Evolutionary conservation across 1,140 invertebrate species (phyloP).

Genomic region (Pemphigus obesinymphae): DNA sequence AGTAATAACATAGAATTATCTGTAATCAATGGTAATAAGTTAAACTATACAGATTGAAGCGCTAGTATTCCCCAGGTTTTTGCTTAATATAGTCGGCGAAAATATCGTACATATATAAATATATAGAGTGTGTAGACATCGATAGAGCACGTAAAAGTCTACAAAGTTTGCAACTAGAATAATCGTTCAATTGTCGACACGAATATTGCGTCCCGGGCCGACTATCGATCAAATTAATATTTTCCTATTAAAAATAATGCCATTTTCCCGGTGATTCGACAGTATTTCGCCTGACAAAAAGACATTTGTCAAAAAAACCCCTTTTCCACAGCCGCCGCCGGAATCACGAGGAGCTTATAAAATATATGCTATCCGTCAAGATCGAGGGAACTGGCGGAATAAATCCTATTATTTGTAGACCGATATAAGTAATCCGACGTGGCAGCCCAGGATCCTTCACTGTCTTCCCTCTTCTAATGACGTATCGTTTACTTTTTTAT

Average conservation of each 20-base stretch:
- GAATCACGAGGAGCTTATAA: neutral
- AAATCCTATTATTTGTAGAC: conserved; percentile 40
- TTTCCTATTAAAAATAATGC: conserved; percentile 28
- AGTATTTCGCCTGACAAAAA: neutral
- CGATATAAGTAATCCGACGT: conserved; percentile 35
- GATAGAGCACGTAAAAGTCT: no score
- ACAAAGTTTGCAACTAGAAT: neutral
- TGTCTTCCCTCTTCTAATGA: neutral
- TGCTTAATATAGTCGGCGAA: neutral
- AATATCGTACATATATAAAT: no score
- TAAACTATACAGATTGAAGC: no score
- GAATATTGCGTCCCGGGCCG: neutral
- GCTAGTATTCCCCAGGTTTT: no score
- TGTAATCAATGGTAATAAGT: no score
- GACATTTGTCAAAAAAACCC: neutral
- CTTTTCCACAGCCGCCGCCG: neutral
- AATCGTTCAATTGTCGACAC: neutral
- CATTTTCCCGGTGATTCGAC: conserved; percentile 11
- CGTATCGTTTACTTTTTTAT: conserved; percentile 8
- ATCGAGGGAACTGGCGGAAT: conserved; percentile 12
- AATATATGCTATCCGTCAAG: conserved; percentile 30
- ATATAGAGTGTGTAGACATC: no score
- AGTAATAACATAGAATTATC: no score
- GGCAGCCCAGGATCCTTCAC: conserved; percentile 14
- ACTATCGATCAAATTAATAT: conserved; percentile 25